Evolutionary conservation across 2,113 vertebrate species (phyloP).

Genomic region (Vidua macroura): DNA sequence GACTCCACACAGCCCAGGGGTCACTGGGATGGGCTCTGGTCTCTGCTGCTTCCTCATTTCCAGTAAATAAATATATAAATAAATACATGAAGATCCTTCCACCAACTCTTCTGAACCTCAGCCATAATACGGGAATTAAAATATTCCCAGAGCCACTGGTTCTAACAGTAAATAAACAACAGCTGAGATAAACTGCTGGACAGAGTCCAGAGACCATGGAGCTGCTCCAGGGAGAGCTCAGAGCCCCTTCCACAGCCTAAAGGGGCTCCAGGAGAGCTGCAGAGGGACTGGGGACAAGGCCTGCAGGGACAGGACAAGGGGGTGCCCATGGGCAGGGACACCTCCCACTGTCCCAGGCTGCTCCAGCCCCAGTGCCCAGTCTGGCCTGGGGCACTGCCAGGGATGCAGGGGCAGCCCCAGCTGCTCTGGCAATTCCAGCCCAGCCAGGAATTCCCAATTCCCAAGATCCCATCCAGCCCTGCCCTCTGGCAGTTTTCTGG

Average conservation of each 20-base stretch:
- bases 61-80: neutral
- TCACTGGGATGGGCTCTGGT: rapidly evolving
- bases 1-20: neutral
- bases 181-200: neutral
- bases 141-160: neutral
- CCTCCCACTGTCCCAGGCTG: neutral
- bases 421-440: neutral
- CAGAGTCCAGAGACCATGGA: neutral
- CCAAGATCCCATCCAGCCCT: rapidly evolving
- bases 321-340: neutral
- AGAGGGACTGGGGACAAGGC: neutral
- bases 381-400: neutral
- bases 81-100: neutral
- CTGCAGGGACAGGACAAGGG: rapidly evolving
- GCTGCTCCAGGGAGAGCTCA: neutral
- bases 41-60: neutral
- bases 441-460: neutral
- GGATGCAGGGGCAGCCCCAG: neutral
- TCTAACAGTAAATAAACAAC: neutral
- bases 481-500: neutral
- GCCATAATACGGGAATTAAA: rapidly evolving
- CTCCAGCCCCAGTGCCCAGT: neutral
- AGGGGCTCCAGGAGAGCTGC: neutral
- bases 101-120: neutral
- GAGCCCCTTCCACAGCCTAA: rapidly evolving